Percentiles rank a stretch among this genome's conserved stretches.
Evolutionary conservation across 2,888 invertebrate species (phyloP).

Genomic region (Limnephilus marmoratus): DNA sequence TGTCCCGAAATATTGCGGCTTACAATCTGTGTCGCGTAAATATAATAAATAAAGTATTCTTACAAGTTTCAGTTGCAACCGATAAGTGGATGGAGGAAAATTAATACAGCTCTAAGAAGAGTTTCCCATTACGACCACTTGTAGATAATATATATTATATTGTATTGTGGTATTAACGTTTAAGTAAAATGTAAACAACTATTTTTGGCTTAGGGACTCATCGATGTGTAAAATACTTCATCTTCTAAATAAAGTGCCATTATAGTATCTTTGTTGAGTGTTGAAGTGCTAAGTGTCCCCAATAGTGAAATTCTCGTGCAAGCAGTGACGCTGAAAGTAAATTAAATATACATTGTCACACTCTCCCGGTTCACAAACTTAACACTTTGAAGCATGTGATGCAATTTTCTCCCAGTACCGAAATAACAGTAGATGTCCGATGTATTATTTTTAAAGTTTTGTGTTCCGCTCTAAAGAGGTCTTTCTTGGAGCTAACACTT

Average conservation of each 20-base stretch:
- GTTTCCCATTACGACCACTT: not conserved
- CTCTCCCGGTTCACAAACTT: not conserved
- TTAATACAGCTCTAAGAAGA: not conserved
- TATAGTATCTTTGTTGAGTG: not conserved
- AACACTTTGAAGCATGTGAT: constrained; percentile 31
- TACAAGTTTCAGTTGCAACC: not conserved
- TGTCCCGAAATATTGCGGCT: constrained; percentile 40
- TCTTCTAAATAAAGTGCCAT: not conserved
- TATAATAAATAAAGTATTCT: constrained; percentile 2
- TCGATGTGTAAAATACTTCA: not conserved
- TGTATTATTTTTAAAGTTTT: constrained; percentile 37
- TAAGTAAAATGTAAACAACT: not conserved
- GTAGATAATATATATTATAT: not conserved
- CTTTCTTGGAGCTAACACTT: constrained; percentile 11
- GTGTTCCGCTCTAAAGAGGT: constrained; percentile 19
- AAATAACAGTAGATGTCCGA: constrained; percentile 45
- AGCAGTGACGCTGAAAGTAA: not conserved
- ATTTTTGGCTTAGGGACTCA: not conserved
- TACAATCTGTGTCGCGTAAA: not conserved
- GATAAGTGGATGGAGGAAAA: not conserved
- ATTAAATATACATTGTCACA: not conserved
- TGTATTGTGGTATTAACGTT: not conserved
- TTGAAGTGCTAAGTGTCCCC: not conserved
- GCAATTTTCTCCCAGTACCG: constrained; percentile 29
- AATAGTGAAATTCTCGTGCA: not conserved